Percentiles rank a stretch among this genome's conserved stretches.
Evolutionary conservation across 64 coral and sea anemone genomes (phyloP).

Genomic region (Pachyseris speciosa): DNA sequence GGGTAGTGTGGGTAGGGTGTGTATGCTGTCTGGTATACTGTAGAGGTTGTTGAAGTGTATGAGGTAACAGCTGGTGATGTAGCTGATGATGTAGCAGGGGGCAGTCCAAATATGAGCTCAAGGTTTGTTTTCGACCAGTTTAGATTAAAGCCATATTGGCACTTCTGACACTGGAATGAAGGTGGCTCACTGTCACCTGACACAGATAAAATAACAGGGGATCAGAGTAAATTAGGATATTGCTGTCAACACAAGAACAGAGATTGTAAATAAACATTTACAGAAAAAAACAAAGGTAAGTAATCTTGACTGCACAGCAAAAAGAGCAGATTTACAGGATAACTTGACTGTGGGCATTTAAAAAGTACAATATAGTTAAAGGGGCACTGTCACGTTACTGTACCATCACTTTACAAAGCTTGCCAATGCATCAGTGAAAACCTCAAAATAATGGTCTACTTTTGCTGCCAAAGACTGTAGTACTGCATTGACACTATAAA

Average conservation of each 20-base stretch:
- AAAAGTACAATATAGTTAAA: too few relatives aligned
- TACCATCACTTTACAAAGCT: too few relatives aligned
- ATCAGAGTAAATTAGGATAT: neutral
- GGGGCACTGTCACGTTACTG: too few relatives aligned
- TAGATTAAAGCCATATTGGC: slow-evolving; percentile 97
- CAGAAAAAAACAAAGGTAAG: neutral
- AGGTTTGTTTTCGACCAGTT: slow-evolving; percentile 97
- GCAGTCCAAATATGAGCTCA: slow-evolving; percentile 84
- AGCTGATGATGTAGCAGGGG: neutral
- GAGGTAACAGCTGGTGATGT: neutral
- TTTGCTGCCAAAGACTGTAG: too few relatives aligned
- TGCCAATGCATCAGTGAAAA: too few relatives aligned
- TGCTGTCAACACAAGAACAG: neutral
- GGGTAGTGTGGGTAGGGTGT: neutral
- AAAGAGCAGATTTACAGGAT: too few relatives aligned
- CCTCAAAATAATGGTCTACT: too few relatives aligned
- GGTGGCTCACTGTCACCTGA: slow-evolving; percentile 87
- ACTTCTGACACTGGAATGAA: slow-evolving; percentile 92
- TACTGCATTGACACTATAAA: too few relatives aligned
- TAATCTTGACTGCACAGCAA: neutral
- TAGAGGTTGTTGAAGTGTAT: neutral
- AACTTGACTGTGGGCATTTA: too few relatives aligned
- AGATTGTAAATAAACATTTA: neutral
- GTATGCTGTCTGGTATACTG: neutral
- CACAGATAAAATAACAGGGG: neutral